These are phyloP conservation scores for Kryphioiulus occultus DNA, from an alignment of 2,888 invertebrate genomes.

Conservation along the genomic window DNA sequence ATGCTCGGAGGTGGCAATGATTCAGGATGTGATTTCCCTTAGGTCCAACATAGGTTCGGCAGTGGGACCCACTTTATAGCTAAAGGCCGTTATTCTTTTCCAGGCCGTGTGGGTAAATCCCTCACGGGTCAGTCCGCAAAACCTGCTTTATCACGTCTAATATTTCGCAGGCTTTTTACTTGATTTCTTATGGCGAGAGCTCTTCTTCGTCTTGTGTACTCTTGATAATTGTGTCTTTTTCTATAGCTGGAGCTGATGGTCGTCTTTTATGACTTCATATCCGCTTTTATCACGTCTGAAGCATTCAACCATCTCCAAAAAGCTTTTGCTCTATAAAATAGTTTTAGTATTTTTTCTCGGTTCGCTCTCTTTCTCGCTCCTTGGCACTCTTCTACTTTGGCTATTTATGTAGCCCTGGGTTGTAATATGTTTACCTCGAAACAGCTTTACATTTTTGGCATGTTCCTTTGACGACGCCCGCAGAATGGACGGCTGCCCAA, in stretches of 20 bases:
- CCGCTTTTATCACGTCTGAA: constrained; percentile 36
- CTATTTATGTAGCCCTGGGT: constrained; percentile 37
- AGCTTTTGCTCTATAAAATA: constrained; percentile 40
- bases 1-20: constrained; percentile 32
- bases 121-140: constrained; percentile 24
- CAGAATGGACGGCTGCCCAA: constrained; percentile 22
- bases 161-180: constrained; percentile 40
- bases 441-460: constrained; percentile 39
- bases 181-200: background rate
- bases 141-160: constrained; percentile 40
- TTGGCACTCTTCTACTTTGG: constrained; percentile 40
- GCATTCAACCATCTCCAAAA: constrained; percentile 40
- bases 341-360: constrained; percentile 37
- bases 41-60: constrained; percentile 27
- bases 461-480: background rate
- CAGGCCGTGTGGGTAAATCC: background rate
- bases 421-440: constrained; percentile 28
- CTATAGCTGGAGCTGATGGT: constrained; percentile 35
- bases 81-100: background rate
- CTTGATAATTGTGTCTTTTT: constrained; percentile 40
- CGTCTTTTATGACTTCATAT: constrained; percentile 37
- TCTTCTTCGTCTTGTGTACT: constrained; percentile 26
- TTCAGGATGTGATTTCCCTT: constrained; percentile 39
- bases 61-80: constrained; percentile 27
- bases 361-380: background rate